Evolutionary conservation across 2,888 invertebrate genomes (phyloP), one percentile per base, ranked within the genome.

Genomic region (Anarsia innoxiella): DNA sequence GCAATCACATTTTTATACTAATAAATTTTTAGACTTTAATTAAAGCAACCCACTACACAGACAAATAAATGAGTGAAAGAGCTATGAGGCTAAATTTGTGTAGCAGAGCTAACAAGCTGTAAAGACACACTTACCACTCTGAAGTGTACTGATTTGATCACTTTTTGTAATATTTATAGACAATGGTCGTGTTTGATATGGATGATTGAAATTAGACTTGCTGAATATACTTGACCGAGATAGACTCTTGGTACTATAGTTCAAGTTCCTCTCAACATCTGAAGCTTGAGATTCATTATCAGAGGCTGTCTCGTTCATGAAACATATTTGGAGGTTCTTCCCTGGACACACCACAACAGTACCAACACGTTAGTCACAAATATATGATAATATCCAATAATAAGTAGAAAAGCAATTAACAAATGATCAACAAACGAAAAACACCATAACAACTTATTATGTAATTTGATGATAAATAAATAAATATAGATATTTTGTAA

Each of bases 291-390:
- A 93, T 71, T 94, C 94, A 57, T 89, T 91, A 71, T 94, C 94
- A 35, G 93, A 93, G 42, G 92, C 92, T 38, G 93, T 93, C 73
- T 97, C 96, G 73, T 96, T 96, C 93, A 96, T 94, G 79, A 96
- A 96, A 86, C 96, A 96, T 61, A 97, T 95, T 87, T 96, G 96
- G 35, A 96, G 90, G 84, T 95, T 96, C 92, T 93, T 95, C 53
- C 94, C 93, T 93, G 73, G 72, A 53, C 49, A 60, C 57, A 66
- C 50, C 56, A 69, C 57, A 68, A 46, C 41, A 51, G 45, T 52
- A 45, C 10, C 39, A 49, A 31, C 39, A 45, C 45, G 47, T 58
- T 50, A 53, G 49, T 48, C 35, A 46, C 48, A 55, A 37, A n/a
- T n/a, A n/a, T n/a, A n/a, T n/a, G n/a, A n/a, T n/a, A n/a, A n/a